These are phyloP conservation scores for Eupithecia vulgata DNA, from an alignment of 2,888 invertebrate species.

Conservation along the genomic window DNA sequence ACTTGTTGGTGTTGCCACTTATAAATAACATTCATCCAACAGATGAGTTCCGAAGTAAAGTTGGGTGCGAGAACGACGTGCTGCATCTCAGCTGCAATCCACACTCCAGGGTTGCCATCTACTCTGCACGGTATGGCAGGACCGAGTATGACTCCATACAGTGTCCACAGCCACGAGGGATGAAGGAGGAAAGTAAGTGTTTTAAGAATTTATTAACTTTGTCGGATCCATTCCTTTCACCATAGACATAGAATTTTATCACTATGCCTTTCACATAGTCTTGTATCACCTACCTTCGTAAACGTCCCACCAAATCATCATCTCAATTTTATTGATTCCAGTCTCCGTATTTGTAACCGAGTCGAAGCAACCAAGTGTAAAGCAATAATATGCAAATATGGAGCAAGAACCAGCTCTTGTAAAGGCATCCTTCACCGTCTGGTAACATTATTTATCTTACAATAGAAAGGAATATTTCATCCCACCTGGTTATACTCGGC, in stretches of 20 bases:
- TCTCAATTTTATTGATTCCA: neutral
- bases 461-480: neutral
- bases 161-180: slow-evolving; percentile 93
- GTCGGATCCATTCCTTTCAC: no score
- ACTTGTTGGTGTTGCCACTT: neutral
- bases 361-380: neutral
- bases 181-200: slow-evolving; percentile 95
- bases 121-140: slow-evolving; percentile 95
- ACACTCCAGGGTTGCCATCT: slow-evolving; percentile 94
- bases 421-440: neutral
- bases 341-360: neutral
- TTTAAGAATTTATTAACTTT: no score
- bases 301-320: no score
- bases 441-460: neutral
- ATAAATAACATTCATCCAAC: slow-evolving; percentile 47
- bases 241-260: no score
- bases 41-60: slow-evolving; percentile 97
- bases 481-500: neutral
- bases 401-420: neutral
- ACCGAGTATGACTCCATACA: slow-evolving; percentile 94
- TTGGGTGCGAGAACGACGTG: slow-evolving; percentile 96
- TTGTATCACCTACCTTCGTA: no score
- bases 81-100: slow-evolving; percentile 94
- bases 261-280: no score
- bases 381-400: neutral